A percentile compares a stretch with the other conserved stretches of the same genome.
These are phyloP conservation scores for Tribolium castaneum DNA, from an alignment of 1,140 invertebrate genomes.

Conservation along the genomic window DNA sequence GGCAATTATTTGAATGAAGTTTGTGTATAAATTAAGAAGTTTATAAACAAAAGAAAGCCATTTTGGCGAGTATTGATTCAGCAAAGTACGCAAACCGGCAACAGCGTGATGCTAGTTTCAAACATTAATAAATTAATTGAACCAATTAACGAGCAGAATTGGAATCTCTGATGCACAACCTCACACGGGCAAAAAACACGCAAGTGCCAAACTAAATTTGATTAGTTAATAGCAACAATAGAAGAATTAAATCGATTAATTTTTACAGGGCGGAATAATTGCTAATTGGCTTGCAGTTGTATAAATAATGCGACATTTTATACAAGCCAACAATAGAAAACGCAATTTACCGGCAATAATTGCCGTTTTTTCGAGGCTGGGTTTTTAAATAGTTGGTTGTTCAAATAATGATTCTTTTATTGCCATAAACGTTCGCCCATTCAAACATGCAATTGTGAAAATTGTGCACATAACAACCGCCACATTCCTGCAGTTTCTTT, in stretches of 20 bases:
- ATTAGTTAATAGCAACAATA: too few species aligned
- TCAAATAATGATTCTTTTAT: slow-evolving; percentile 5
- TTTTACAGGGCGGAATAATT: not conserved
- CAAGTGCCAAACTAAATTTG: not conserved
- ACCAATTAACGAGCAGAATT: not conserved
- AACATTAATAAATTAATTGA: not conserved
- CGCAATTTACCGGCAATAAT: slow-evolving; percentile 4
- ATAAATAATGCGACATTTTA: not conserved
- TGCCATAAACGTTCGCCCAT: not conserved
- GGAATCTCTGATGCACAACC: not conserved
- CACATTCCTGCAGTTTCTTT: not conserved
- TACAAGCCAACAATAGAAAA: not conserved
- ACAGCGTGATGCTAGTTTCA: not conserved
- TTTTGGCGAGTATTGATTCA: not conserved
- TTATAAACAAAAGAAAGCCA: slow-evolving; percentile 13
- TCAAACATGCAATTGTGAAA: not conserved
- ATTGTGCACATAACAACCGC: not conserved
- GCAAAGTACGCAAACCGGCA: not conserved
- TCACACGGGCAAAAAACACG: not conserved
- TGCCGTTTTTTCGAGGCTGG: not conserved
- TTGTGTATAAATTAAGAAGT: not conserved
- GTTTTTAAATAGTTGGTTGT: slow-evolving; percentile 10
- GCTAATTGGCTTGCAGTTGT: not conserved
- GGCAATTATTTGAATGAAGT: not conserved
- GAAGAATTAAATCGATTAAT: not conserved